These are phyloP conservation scores for Parnassius orleans DNA, from an alignment of 2,888 invertebrate species.

Conservation along the genomic window DNA sequence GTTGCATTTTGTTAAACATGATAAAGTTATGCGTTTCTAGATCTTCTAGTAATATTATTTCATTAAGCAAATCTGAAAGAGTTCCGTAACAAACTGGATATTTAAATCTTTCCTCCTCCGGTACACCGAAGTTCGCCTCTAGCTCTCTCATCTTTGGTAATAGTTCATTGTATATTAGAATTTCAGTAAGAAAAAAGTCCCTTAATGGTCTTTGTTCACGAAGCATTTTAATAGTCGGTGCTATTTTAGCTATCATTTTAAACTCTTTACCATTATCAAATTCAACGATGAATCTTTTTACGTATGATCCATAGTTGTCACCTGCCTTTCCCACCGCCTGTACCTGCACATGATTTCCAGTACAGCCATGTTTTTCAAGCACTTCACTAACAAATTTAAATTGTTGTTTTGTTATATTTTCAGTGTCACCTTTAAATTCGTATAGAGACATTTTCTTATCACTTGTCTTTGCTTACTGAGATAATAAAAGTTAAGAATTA, in stretches of 20 bases:
- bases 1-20: slow-evolving; percentile 45
- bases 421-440: slow-evolving; percentile 35
- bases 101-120: slow-evolving; percentile 40
- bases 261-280: slow-evolving; percentile 37
- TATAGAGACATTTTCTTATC: slow-evolving; percentile 17
- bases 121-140: slow-evolving; percentile 41
- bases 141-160: slow-evolving; percentile 44
- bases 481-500: background rate
- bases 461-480: background rate
- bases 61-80: slow-evolving; percentile 38
- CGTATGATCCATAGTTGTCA: slow-evolving; percentile 43
- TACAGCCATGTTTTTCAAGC: slow-evolving; percentile 41
- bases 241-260: slow-evolving; percentile 52
- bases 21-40: slow-evolving; percentile 38
- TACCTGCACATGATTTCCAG: slow-evolving; percentile 37
- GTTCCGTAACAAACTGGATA: slow-evolving; percentile 48
- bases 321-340: slow-evolving; percentile 41
- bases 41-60: slow-evolving; percentile 53
- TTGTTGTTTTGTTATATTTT: slow-evolving; percentile 38
- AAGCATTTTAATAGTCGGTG: slow-evolving; percentile 34
- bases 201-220: slow-evolving; percentile 33
- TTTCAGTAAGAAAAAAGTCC: slow-evolving; percentile 44
- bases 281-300: slow-evolving; percentile 38
- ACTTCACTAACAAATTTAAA: slow-evolving; percentile 42
- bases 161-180: slow-evolving; percentile 42